Base-by-base conservation (phyloP, 2,888 invertebrate species). In the Apotomis capreana region DNA sequence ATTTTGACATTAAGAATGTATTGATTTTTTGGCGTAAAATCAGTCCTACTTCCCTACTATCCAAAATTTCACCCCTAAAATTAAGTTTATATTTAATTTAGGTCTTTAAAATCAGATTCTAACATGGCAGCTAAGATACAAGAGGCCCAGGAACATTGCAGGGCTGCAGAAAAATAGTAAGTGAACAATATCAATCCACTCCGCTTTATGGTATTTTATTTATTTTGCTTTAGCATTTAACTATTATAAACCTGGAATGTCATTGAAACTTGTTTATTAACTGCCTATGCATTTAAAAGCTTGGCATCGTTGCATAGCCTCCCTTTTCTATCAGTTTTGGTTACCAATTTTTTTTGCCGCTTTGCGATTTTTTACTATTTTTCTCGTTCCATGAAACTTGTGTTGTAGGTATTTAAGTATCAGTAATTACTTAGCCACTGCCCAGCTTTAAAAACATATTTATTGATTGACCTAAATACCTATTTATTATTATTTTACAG, bases 141-240 rank as follows among this genome's bases (percentile, higher is more conserved):
- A 75, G 97, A 98, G 91, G 98, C 96, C 9, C 94, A 96, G 78
- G 97, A 97, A 83, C 95, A 97, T 80, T 95, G 97, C 81, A 95
- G 95, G 80, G 94, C 95, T 78, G 98, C 97, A 0, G 98, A 98
- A 83, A 97, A 97, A 94, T 95, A 95, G 97, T 97, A 90, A 90
- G 89, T 88, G 60, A 5, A 26, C 8, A 12, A 46, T 26, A 46
- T 6, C 8, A 8, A 10, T 3, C 37, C 2, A 37, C 26, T 10
- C 13, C 1, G n/a, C 9, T 40, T 26, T n/a, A 12, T 36, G 26
- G 8, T 49, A 44, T 49, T 8, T 5, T 37, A 15, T 54, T 15
- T 57, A 15, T 26, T 26, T 2, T 6, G n/a, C n/a, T 64, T 61
- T 15, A 12, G 61, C 3, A 10, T 49, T 49, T 49, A 49, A 49